Evolutionary conservation across 1,140 invertebrate species (phyloP), one percentile per base, ranked within the genome.

Genomic region (Mactra quadrangularis): DNA sequence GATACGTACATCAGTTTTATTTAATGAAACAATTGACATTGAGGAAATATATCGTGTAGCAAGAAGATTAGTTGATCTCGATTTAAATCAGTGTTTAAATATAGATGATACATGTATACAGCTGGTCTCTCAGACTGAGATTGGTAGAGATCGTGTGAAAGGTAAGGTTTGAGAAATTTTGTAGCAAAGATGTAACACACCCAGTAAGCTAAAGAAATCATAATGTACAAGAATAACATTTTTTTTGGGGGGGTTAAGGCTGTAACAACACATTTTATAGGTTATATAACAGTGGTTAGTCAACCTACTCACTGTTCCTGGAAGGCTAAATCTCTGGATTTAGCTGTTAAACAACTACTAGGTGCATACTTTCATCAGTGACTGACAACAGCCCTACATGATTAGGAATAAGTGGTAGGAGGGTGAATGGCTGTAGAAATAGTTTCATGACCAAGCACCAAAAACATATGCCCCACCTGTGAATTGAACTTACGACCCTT

Each of bases 1-100:
- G 41, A 68, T 68, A 27, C 13, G 47, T 13, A 68, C 64, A 22
- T 68, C 41, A 9, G 64, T 68, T 25, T 50, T 47, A 25, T 68
- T 50, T 27, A 68, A 68, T 41, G 47, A n/a, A 3, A 68, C 64
- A 29, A 13, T 31, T 31, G 64, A 27, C 4, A 27, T 6, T 9
- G 4, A 15, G 3, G n/a, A 68, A 25, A 68, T 25, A 3, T 68
- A 22, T 0, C 11, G 3, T n/a, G 64, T 68, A 17, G 64, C 64
- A 2, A 7, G 19, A 19, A 68, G 41, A 31, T 41, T 68, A 1
- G 64, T 68, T 4, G 45, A 50, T 22, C 22, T 68, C 13, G 64
- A 68, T 29, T 1, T 25, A 2, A 50, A 31, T 41, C 7, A 6
- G 19, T 68, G 64, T 68, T 19, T 68, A 27, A 2, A 68, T 13